A percentile compares a stretch with the other conserved stretches of the same genome.
These are phyloP conservation scores for Yoshiicerus persimilis DNA, from an alignment of 1,140 invertebrate species.

Conservation along the genomic window DNA sequence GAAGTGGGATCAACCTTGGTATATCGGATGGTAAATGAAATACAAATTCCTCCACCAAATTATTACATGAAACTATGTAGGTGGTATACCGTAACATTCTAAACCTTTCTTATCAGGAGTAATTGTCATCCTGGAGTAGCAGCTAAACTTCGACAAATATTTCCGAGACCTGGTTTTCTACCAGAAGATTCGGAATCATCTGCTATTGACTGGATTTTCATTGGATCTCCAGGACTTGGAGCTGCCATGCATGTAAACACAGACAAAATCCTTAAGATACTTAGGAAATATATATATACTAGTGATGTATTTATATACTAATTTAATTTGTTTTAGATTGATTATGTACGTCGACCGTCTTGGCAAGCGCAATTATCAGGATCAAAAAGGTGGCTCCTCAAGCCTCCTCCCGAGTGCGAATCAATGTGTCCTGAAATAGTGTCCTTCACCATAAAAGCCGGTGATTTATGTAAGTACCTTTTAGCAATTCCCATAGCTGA, in stretches of 20 bases:
- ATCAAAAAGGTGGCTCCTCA: conserved; percentile 37
- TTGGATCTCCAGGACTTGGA: conserved; percentile 66
- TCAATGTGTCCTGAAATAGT: conserved; percentile 30
- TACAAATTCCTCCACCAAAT: neutral
- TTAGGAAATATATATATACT: neutral
- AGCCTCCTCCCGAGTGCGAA: conserved; percentile 47
- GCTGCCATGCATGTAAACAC: conserved; percentile 82
- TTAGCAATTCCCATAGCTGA: neutral
- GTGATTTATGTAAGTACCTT: conserved; percentile 45
- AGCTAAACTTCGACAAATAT: conserved; percentile 57
- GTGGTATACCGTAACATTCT: no score
- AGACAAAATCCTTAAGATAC: neutral
- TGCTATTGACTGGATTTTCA: conserved; percentile 88
- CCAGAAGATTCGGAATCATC: conserved; percentile 77
- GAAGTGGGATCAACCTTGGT: conserved; percentile 55
- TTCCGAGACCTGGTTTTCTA: conserved; percentile 60
- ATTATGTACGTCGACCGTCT: conserved; percentile 45
- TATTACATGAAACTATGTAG: neutral
- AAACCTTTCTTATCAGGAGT: conserved; percentile 54
- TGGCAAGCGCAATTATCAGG: conserved; percentile 47
- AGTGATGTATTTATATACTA: neutral
- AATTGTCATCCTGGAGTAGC: conserved; percentile 59
- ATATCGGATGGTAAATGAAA: conserved; percentile 59
- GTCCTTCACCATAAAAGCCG: conserved; percentile 39
- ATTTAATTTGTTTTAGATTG: conserved; percentile 29